phyloP scores from a whole-genome alignment of 2,888 invertebrate genomes.

The Prosapia bicincta region DNA sequence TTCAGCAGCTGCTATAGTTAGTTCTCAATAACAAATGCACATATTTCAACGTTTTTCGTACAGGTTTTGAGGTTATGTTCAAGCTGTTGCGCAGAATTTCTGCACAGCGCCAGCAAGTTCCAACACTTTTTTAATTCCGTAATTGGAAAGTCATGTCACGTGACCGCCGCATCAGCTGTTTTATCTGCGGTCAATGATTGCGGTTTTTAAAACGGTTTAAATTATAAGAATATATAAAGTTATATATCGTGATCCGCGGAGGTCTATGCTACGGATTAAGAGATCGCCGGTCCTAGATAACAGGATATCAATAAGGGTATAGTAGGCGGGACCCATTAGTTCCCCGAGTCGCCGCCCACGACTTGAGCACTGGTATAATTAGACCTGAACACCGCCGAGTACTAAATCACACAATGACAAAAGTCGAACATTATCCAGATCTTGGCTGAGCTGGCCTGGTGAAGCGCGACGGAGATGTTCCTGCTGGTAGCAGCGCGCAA shows the following conservation, averaged over 20 bases:
- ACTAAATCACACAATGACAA: conserved; percentile 25
- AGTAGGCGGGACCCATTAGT: conserved; percentile 26
- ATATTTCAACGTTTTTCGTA: too few relatives aligned
- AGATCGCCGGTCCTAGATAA: conserved; percentile 28
- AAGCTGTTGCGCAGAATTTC: too few relatives aligned
- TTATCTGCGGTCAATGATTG: neutral
- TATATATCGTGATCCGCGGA: neutral
- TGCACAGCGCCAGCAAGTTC: too few relatives aligned
- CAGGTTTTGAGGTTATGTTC: too few relatives aligned
- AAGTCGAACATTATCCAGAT: conserved; percentile 23
- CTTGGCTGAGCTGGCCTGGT: neutral
- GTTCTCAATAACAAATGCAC: too few relatives aligned
- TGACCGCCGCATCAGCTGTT: neutral
- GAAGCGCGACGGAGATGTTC: conserved; percentile 3
- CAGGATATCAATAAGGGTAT: conserved; percentile 27
- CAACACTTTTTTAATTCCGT: too few relatives aligned
- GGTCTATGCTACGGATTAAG: conserved; percentile 18
- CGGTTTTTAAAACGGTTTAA: neutral
- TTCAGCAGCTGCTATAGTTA: too few relatives aligned
- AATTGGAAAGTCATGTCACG: neutral
- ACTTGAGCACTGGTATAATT: conserved; percentile 17
- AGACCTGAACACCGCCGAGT: conserved; percentile 16
- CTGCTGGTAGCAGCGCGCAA: conserved; percentile 11
- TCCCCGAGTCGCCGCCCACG: conserved; percentile 15
- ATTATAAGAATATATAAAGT: neutral